These are phyloP conservation scores for Leptobrachium leishanense DNA, from an alignment of 2,113 vertebrate genomes.

Conservation along the genomic window DNA sequence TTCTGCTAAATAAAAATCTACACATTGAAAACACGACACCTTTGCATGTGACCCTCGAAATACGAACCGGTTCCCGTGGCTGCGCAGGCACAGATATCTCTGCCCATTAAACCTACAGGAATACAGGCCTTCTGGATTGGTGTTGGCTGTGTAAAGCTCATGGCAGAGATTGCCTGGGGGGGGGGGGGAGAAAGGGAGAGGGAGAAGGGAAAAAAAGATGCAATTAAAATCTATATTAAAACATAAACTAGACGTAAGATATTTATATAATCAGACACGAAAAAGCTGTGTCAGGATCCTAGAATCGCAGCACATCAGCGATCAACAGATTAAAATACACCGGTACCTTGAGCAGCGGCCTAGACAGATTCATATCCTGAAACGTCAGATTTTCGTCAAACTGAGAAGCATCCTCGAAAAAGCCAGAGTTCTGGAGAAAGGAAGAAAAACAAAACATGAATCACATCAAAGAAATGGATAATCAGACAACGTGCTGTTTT, in stretches of 20 bases:
- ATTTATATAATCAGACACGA: too few relatives aligned
- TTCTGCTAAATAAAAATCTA: too few relatives aligned
- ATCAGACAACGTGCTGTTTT: too few relatives aligned
- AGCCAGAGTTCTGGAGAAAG: constrained; percentile 51
- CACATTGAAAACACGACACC: too few relatives aligned
- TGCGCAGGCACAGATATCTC: constrained; percentile 94
- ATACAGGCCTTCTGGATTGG: constrained; percentile 97
- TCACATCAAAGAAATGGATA: constrained; percentile 34
- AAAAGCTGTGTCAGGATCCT: too few relatives aligned
- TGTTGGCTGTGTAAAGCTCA: constrained; percentile 92
- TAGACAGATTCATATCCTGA: constrained; percentile 94
- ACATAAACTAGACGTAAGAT: too few relatives aligned
- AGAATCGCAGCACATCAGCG: too few relatives aligned
- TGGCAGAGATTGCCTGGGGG: constrained; percentile 81
- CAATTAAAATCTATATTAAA: neutral
- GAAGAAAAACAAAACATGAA: neutral
- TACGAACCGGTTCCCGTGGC: constrained; percentile 90
- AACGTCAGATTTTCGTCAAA: constrained; percentile 86
- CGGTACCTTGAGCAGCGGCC: constrained; percentile 90
- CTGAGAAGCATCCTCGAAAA: constrained; percentile 88
- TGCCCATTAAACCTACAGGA: constrained; percentile 88
- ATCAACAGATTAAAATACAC: too few relatives aligned
- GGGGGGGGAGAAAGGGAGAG: neutral
- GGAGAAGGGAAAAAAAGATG: neutral
- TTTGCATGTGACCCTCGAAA: neutral